Evolutionary conservation across 2,797 vertebrate species (phyloP).

Genomic region (Moxostoma hubbsi): DNA sequence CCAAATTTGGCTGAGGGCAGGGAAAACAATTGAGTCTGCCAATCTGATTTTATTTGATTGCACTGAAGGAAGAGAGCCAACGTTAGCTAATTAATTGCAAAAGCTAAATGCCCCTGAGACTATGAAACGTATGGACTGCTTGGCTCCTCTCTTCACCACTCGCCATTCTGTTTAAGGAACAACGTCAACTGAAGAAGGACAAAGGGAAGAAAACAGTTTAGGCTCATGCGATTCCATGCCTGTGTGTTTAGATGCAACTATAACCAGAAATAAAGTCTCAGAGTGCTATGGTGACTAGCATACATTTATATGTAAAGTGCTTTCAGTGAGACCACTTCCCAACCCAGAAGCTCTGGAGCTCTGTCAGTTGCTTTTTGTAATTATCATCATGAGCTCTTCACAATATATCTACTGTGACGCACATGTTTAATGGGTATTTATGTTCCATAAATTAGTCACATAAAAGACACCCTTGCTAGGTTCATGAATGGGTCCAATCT

Average conservation of each 20-base stretch:
- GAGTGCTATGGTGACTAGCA: not conserved
- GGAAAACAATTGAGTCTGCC: conserved; percentile 26
- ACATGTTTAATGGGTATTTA: conserved; percentile 16
- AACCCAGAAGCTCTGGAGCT: not conserved
- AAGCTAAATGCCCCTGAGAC: conserved; percentile 29
- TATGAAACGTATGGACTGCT: conserved; percentile 16
- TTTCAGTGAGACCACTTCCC: not conserved
- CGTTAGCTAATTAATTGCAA: conserved; percentile 22
- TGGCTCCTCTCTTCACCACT: conserved; percentile 15
- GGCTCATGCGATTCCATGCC: conserved; percentile 60
- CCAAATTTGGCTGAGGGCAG: conserved; percentile 26
- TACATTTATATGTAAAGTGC: conserved; percentile 1
- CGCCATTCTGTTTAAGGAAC: conserved; percentile 24
- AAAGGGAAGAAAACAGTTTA: conserved; percentile 44
- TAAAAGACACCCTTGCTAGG: not conserved
- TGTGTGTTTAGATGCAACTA: conserved; percentile 7
- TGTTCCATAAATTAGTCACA: not conserved
- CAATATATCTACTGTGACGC: conserved; percentile 3
- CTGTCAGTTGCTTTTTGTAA: conserved; percentile 45
- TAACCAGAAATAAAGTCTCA: conserved; percentile 12
- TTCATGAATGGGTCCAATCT: not conserved
- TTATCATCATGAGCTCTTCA: conserved; percentile 44
- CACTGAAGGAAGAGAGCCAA: conserved; percentile 27
- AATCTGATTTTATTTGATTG: conserved; percentile 28
- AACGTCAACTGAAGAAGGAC: conserved; percentile 23